Evolutionary conservation across 2,888 invertebrate species (phyloP).

Genomic region (Epinotia ramella): DNA sequence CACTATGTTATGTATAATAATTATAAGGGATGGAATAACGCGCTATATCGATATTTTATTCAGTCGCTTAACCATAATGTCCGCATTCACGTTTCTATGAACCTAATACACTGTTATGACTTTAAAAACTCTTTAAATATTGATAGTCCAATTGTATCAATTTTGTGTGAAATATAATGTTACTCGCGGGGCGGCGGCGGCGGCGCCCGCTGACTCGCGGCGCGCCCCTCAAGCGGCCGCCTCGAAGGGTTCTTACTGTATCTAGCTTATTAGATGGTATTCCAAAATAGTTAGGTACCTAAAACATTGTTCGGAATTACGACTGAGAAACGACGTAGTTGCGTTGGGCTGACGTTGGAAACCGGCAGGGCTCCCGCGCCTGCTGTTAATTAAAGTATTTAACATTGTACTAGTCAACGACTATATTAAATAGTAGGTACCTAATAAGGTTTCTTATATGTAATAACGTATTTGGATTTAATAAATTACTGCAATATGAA

Average conservation of each 20-base stretch:
- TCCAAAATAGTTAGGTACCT: slow-evolving; percentile 40
- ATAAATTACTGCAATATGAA: slow-evolving; percentile 79
- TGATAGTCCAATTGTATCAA: slow-evolving; percentile 33
- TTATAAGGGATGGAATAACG: slow-evolving; percentile 28
- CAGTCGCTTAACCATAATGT: slow-evolving; percentile 37
- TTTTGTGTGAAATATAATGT: slow-evolving; percentile 39
- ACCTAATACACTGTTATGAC: slow-evolving; percentile 35
- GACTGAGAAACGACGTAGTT: slow-evolving; percentile 42
- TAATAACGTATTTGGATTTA: slow-evolving; percentile 79
- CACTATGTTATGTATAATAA: slow-evolving; percentile 39
- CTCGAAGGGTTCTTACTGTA: slow-evolving; percentile 19
- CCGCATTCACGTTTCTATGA: slow-evolving; percentile 36
- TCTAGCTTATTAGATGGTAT: slow-evolving; percentile 38
- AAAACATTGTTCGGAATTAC: slow-evolving; percentile 30
- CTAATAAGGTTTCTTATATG: slow-evolving; percentile 73
- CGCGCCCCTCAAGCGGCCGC: slow-evolving; percentile 1
- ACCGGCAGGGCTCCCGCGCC: slow-evolving; percentile 14
- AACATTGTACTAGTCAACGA: slow-evolving; percentile 75
- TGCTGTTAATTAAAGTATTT: slow-evolving; percentile 48
- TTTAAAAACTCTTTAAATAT: slow-evolving; percentile 38
- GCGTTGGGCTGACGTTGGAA: slow-evolving; percentile 44
- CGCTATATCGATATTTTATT: slow-evolving; percentile 39
- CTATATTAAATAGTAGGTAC: slow-evolving; percentile 62
- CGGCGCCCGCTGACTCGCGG: background rate
- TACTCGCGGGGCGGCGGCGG: slow-evolving; percentile 14